Conservation (phyloP, 1,140 invertebrate genomes). For the Pogonognathellus flavescens region DNA sequence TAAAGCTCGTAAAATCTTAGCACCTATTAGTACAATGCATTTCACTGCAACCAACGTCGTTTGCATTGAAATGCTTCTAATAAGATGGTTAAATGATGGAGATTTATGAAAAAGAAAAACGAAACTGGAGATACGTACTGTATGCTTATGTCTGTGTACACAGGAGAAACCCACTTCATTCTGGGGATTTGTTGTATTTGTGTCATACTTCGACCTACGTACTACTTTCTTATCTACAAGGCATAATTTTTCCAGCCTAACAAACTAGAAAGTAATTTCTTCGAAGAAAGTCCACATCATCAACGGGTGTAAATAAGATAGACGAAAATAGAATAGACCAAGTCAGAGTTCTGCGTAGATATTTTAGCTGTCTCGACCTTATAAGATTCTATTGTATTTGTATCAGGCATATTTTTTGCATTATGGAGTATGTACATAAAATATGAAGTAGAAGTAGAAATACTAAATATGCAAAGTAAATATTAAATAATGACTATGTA, state of each 20-base stretch:
- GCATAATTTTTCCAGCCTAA: background rate
- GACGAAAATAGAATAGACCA: background rate
- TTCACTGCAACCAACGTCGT: background rate
- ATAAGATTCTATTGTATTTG: background rate
- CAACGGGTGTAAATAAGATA: background rate
- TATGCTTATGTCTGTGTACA: no score
- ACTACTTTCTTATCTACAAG: background rate
- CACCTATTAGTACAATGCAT: background rate
- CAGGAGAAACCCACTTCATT: no score
- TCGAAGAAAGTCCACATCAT: background rate
- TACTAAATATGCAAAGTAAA: no score
- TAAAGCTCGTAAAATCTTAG: slow-evolving; percentile 11
- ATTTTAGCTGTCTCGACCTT: background rate
- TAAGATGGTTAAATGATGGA: background rate
- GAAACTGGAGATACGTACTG: background rate
- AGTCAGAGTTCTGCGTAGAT: background rate
- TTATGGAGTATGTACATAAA: background rate
- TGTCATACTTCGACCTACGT: no score
- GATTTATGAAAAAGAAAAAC: slow-evolving; percentile 31
- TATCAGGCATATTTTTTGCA: background rate
- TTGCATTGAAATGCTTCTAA: slow-evolving; percentile 35
- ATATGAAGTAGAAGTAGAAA: background rate
- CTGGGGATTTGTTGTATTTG: no score
- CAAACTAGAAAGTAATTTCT: slow-evolving; percentile 15
- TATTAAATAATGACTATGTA: no score